Evolutionary conservation across 1,140 invertebrate genomes (phyloP).

Genomic region (Penaeus vannamei): DNA sequence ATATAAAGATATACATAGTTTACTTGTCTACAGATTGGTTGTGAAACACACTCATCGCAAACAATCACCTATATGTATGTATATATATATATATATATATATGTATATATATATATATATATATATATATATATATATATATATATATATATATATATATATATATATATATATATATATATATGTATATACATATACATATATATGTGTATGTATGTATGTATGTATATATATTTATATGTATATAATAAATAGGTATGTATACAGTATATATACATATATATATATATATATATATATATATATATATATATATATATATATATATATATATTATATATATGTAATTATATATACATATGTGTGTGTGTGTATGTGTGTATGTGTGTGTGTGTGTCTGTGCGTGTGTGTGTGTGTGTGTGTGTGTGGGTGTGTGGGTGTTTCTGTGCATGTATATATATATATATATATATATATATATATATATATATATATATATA

Average conservation of each 20-base stretch:
- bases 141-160: conserved; percentile 1
- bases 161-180: conserved; percentile 3
- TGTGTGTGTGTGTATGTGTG: no score
- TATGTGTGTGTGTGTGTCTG: no score
- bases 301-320: conserved; percentile 22
- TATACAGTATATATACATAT: not conserved
- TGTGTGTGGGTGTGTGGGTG: no score
- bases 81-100: not conserved
- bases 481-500: no score
- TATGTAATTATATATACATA: not conserved
- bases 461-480: no score
- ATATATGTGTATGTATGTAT: conserved; percentile 20
- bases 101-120: conserved; percentile 2
- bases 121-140: conserved; percentile 3
- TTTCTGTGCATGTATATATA: no score
- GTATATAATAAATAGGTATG: not conserved
- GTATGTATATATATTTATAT: not conserved
- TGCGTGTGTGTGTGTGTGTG: no score
- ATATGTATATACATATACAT: conserved; percentile 20
- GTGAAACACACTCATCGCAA: not conserved
- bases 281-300: conserved; percentile 27
- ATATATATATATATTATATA: not conserved
- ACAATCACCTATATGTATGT: not conserved
- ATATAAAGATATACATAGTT: not conserved
- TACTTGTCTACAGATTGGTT: not conserved